Evolutionary conservation across 2,797 vertebrate genomes (phyloP).

Genomic region (Synaphobranchus kaupii): DNA sequence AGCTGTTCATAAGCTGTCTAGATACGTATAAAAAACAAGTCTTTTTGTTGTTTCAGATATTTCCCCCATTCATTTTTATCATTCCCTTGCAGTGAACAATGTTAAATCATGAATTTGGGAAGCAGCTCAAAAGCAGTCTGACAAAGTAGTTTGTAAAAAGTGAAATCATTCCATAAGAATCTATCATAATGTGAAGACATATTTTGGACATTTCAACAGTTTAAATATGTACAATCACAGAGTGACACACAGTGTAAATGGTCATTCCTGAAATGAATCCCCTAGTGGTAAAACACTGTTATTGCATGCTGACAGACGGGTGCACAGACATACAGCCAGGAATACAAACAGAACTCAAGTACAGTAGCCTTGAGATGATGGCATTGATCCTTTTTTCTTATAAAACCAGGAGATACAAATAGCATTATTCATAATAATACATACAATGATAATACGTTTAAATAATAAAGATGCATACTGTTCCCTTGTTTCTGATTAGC

Average conservation of each 20-base stretch:
- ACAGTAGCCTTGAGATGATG: not conserved
- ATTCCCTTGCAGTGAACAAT: not conserved
- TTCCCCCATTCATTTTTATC: not conserved
- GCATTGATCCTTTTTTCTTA: not conserved
- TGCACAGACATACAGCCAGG: not conserved
- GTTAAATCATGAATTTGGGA: not conserved
- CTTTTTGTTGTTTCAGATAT: not conserved
- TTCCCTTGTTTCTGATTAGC: not conserved
- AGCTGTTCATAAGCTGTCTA: not conserved
- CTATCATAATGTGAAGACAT: not conserved
- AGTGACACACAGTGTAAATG: not conserved
- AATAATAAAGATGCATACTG: not conserved
- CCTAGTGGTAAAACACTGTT: not conserved
- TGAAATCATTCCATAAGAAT: not conserved
- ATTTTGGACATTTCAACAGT: not conserved
- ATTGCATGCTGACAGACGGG: not conserved
- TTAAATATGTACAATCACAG: not conserved
- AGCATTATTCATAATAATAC: not conserved
- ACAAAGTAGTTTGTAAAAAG: not conserved
- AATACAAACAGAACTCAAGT: not conserved
- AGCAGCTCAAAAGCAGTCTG: not conserved
- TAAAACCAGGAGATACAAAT: not conserved
- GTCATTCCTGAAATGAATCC: not conserved
- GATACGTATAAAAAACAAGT: not conserved
- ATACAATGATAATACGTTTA: no score